Evolutionary conservation across 2,113 vertebrate species (phyloP), one percentile per base, ranked within the genome.

Genomic region (Chlorodrepanis virens): DNA sequence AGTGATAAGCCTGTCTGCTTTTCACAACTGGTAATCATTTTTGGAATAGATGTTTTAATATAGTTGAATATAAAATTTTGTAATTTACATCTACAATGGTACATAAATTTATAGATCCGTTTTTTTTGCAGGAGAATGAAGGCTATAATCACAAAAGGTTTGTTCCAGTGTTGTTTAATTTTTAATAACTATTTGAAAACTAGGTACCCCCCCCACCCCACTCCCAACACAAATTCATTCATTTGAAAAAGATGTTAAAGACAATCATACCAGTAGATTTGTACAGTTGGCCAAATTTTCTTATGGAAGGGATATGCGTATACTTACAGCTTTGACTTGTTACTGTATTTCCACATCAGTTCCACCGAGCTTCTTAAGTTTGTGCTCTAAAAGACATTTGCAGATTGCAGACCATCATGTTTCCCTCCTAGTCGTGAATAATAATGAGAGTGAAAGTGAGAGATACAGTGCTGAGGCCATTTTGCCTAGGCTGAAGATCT

Each of bases 1-100:
- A 98, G 98, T 99, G 99, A 99, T 99, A 99, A 99, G 99, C 98
- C 98, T 98, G 98, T 98, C 99, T 99, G 99, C 98, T 98, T 99
- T 98, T 98, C 98, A 98, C 98, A 98, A 98, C 98, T 98, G 98
- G 98, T 98, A 98, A 98, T 98, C 98, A 98, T 98, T 98, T 98
- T 98, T 98, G 98, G 98, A 98, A 98, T 98, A 98, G 98, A 98
- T 98, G 97, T 98, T 98, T 98, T 98, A 98, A 98, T 98, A 98
- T 98, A 98, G 97, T 98, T 97, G 98, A 98, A 98, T 98, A 97
- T 98, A 98, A 98, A 97, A 98, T 98, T 98, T 98, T 98, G 98
- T 97, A 98, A 98, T 98, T 98, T 98, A 98, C 98, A 98, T 98
- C 98, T 98, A 98, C 98, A 98, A 98, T 98, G 96, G 97, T 98